phyloP scores from a whole-genome alignment of 2,797 vertebrate genomes.

The Enteromius unitaeniatus region DNA sequence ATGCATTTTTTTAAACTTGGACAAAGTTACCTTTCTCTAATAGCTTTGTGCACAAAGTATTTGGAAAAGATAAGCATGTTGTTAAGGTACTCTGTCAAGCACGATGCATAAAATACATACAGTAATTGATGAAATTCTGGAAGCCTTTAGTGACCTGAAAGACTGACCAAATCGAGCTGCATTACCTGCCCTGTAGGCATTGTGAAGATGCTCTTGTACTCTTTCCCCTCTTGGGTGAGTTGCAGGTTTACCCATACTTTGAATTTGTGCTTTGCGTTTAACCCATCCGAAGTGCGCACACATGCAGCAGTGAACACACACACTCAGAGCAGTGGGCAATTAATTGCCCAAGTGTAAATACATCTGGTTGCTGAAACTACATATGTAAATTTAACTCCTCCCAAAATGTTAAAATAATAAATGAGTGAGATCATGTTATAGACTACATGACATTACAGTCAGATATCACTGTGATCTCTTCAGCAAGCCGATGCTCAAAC shows the following conservation, averaged over 20 bases:
- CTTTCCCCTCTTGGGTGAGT: not conserved
- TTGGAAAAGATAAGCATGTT: not conserved
- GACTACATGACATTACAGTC: too few relatives aligned
- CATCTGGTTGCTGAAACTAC: too few relatives aligned
- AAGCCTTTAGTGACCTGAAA: not conserved
- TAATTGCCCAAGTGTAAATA: too few relatives aligned
- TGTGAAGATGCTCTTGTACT: not conserved
- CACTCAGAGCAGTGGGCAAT: too few relatives aligned
- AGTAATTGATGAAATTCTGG: not conserved
- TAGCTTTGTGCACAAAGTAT: not conserved
- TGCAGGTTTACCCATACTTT: not conserved
- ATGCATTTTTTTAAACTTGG: constrained; percentile 14
- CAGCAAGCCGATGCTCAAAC: too few relatives aligned
- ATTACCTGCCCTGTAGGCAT: not conserved
- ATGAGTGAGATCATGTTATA: not conserved
- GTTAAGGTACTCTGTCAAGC: not conserved
- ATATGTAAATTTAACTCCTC: not conserved
- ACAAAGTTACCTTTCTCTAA: not conserved
- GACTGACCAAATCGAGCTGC: not conserved
- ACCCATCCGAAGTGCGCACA: too few relatives aligned
- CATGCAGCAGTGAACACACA: too few relatives aligned
- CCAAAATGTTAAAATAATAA: not conserved
- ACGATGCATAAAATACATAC: not conserved
- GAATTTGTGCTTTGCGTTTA: too few relatives aligned
- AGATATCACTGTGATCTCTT: too few relatives aligned